These are phyloP conservation scores for Galeruca laticollis DNA, from an alignment of 2,888 invertebrate genomes.

Conservation along the genomic window DNA sequence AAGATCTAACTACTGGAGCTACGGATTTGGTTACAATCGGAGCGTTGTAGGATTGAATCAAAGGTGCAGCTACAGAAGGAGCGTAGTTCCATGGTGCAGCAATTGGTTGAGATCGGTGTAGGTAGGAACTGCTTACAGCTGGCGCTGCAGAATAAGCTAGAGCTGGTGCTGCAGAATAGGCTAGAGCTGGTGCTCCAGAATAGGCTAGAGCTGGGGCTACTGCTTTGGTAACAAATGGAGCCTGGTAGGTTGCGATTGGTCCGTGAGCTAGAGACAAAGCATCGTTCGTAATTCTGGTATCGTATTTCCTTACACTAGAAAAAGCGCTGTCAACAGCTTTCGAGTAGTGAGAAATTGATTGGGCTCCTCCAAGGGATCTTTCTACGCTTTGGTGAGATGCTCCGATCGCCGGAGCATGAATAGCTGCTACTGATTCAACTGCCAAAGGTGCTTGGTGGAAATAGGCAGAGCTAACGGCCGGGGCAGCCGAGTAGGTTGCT, in stretches of 20 bases:
- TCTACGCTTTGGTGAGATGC: slow-evolving; percentile 71
- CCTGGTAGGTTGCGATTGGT: slow-evolving; percentile 55
- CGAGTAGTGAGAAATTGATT: slow-evolving; percentile 68
- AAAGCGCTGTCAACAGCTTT: slow-evolving; percentile 73
- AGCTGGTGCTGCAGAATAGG: slow-evolving; percentile 54
- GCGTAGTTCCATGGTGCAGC: slow-evolving; percentile 39
- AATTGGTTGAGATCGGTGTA: slow-evolving; percentile 41
- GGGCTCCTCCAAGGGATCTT: slow-evolving; percentile 71
- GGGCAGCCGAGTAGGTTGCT: slow-evolving; percentile 53
- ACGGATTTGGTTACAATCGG: slow-evolving; percentile 37
- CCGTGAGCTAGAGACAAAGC: slow-evolving; percentile 62
- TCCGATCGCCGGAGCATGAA: slow-evolving; percentile 63
- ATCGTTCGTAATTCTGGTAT: slow-evolving; percentile 72
- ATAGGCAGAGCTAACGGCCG: slow-evolving; percentile 50
- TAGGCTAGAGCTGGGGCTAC: slow-evolving; percentile 26
- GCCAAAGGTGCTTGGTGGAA: slow-evolving; percentile 50
- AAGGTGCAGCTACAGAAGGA: slow-evolving; percentile 32
- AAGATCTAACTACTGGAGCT: background rate
- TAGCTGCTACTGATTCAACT: slow-evolving; percentile 58
- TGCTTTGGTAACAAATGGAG: slow-evolving; percentile 48
- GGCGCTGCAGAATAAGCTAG: slow-evolving; percentile 61
- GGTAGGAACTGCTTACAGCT: slow-evolving; percentile 27
- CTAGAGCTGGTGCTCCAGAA: slow-evolving; percentile 65
- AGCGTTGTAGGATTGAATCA: slow-evolving; percentile 45
- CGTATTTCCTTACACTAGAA: slow-evolving; percentile 73